Evolutionary conservation across 2,888 invertebrate species (phyloP), one percentile per base, ranked within the genome.

Genomic region (Sinhomidia bicolor): DNA sequence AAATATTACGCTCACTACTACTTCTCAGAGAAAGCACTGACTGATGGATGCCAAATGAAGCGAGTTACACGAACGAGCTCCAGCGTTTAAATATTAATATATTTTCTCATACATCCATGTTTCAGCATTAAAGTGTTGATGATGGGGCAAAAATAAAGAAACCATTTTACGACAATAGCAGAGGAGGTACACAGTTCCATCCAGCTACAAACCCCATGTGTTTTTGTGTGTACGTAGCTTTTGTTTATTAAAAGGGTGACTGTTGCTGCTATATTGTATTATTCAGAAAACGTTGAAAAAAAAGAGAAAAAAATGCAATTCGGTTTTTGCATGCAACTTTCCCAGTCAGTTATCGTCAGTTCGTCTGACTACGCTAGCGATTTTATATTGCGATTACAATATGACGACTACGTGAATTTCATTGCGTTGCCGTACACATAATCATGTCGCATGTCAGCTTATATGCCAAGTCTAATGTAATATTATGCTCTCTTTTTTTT

Each of bases 261-360:
- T n/a, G n/a, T n/a, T n/a, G n/a, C n/a, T n/a, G n/a, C n/a, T n/a
- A n/a, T n/a, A n/a, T n/a, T n/a, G n/a, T n/a, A n/a, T n/a, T 23
- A 23, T 62, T 23, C 23, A 5, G 6, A 62, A 7, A 20, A 20
- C 9, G 4, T 62, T 23, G 6, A 23, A 14, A n/a, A 17, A 9
- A 32, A 29, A 12, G 7, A n/a, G 29, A 65, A 68, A 17, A 36
- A 36, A 74, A 74, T 9, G 71, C 10, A 44, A 74, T 44, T 74
- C 17, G 9, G 32, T 68, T 68, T 74, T 74, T 41, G 71, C 71
- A 44, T 74, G 71, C 71, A 74, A 74, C 71, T 74, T 74, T 74
- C 26, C 36, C 32, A 32, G 36, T 36, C 6, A 7, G 2, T 23
- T 5, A n/a, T 1, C 1, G 41, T n/a, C 9, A 1, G 44, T 20